Evolutionary conservation across 2,888 invertebrate species (phyloP).

Genomic region (Diloba caeruleocephala): DNA sequence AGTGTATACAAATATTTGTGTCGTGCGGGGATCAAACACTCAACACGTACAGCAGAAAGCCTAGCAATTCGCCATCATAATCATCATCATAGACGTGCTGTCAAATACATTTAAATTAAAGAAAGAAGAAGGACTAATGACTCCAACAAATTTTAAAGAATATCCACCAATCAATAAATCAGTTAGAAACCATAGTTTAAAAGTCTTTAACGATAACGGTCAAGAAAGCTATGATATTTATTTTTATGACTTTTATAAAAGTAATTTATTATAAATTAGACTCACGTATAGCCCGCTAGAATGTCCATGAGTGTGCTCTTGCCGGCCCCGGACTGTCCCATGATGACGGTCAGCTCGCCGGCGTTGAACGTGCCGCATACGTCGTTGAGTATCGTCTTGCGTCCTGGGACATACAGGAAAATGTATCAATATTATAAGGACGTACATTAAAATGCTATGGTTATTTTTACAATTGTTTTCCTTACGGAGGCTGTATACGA

Average conservation of each 20-base stretch:
- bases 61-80: no score
- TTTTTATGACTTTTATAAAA: neutral
- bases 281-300: slow-evolving; percentile 96
- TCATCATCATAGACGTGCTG: no score
- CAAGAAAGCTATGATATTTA: no score
- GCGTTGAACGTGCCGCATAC: slow-evolving; percentile 92
- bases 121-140: no score
- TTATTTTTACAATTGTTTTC: slow-evolving; percentile 8
- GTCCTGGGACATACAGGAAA: slow-evolving; percentile 79
- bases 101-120: no score
- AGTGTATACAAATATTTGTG: no score
- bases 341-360: slow-evolving; percentile 94
- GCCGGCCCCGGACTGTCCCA: slow-evolving; percentile 97
- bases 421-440: slow-evolving; percentile 20
- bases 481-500: neutral
- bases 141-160: no score
- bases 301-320: slow-evolving; percentile 97
- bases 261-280: slow-evolving; percentile 49
- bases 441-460: slow-evolving; percentile 15
- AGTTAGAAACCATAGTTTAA: no score
- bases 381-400: slow-evolving; percentile 89
- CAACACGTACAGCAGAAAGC: no score
- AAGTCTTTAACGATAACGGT: no score
- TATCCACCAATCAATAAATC: no score
- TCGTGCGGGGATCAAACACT: no score